Evolutionary conservation across 2,113 vertebrate species (phyloP), one percentile per base, ranked within the genome.

Genomic region (Ictalurus furcatus): DNA sequence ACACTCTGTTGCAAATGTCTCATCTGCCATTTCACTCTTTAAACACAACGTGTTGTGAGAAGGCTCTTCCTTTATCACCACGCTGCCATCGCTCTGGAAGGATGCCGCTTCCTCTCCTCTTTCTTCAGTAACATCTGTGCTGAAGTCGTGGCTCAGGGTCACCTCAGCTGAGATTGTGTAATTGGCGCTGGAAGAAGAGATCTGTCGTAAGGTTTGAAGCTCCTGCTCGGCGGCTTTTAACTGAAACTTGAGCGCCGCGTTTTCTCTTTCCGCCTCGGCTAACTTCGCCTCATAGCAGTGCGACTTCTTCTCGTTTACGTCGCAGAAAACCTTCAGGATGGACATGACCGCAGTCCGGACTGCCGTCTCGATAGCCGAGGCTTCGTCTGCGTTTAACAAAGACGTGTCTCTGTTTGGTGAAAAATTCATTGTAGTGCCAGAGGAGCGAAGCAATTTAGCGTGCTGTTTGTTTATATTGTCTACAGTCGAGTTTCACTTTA

Each of bases 11-110:
- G 69, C 25, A 54, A 37, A 21, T 3, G 40, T 82, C 61, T 87
- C 90, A 34, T 93, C 89, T n/a, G 81, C 28, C n/a, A 89, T 54
- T 71, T 93, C 92, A 83, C 40, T 84, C 79, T 91, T 93, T 30
- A 92, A 87, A 88, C 86, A 88, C 37, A 90, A 59, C 11, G 81
- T 58, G 44, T 82, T 82, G 37, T 63, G 54, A 3, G 73, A 52
- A 44, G 90, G 91, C 65, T 93, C 92, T 40, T 93, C 88, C 86
- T 93, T 92, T 19, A 91, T 67, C 71, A 28, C 48, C 28, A 56
- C 78, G 23, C 48, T 28, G 30, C 11, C 30, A 11, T 65, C 74
- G 0, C 16, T 69, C 30, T 81, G 44, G 48, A 71, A 17, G 21
- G 6, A 52, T 1, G 37, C 80, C 28, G 48, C 44, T 12, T 89